Base-by-base conservation (phyloP, 2,797 vertebrate species). In the Argya squamiceps region DNA sequence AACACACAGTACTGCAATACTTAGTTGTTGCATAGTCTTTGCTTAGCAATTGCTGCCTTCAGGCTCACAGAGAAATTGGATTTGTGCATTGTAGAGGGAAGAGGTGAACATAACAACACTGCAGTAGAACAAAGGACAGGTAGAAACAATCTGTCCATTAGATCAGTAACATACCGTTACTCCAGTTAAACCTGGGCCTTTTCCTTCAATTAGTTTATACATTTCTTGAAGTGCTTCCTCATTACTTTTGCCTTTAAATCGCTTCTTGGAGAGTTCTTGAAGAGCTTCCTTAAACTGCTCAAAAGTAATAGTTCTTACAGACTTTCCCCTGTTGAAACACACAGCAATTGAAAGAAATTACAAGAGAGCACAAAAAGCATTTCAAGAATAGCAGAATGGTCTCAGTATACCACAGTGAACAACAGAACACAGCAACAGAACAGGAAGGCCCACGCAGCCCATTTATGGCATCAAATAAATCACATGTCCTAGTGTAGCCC, bases 231-330 rank as follows among this genome's bases (percentile, higher is more conserved):
- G 97, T 0, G 99, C 99, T 55, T 99, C 99, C 83, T 99, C 99
- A 11, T 97, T 97, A 15, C 95, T 98, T 97, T 99, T 99, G 15
- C 99, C 99, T 97, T 99, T 99, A 94, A 99, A 99, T 20, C 99
- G 98, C 96, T 99, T 99, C 96, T 97, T 98, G 95, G 99, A 98
- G 79, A 99, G 98, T 94, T 99, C 99, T 83, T 97, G 98, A 13
- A 99, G 98, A 1, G 99, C 99, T 71, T 98, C 98, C 97, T 98
- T 98, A 97, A 99, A 99, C 97, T 99, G 99, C 18, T 99, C 99
- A 20, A 98, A 99, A n/a, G 98, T 99, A 97, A 99, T 99, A 95
- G 98, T 99, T 93, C 99, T 98, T 89, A 97, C 97, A 67, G 98
- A 97, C 98, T 99, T 99, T 96, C 99, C 99, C 98, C 99, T 99